Evolutionary conservation across 1,140 invertebrate genomes (phyloP).

Genomic region (Mylabris phalerata): DNA sequence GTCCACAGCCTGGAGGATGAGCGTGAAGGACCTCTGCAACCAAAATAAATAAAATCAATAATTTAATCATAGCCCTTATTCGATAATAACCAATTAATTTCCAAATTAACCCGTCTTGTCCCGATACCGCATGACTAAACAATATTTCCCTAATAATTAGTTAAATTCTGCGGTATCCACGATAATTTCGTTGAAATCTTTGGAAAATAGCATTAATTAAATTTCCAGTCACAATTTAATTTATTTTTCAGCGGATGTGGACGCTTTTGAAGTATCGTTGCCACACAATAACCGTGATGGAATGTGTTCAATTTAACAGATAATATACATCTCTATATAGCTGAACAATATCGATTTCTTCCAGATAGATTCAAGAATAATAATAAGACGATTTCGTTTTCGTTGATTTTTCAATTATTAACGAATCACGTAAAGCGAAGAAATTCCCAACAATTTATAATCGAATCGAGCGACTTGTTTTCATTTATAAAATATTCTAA

Average conservation of each 20-base stretch:
- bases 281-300: conserved; percentile 11
- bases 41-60: conserved; percentile 35
- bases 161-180: no score
- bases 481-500: no score
- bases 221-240: no score
- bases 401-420: no score
- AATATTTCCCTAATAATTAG: neutral
- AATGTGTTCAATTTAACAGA: conserved; percentile 26
- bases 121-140: neutral
- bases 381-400: conserved; percentile 5
- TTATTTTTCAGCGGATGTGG: neutral
- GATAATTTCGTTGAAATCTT: no score
- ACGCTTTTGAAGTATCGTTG: conserved; percentile 5
- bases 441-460: no score
- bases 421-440: no score
- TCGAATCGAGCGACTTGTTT: no score
- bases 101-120: neutral
- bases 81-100: neutral
- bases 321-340: conserved; percentile 14
- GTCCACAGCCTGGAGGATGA: conserved; percentile 85
- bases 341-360: conserved; percentile 24
- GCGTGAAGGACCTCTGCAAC: conserved; percentile 83
- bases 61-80: no score
- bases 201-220: no score
- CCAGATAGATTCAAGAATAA: conserved; percentile 21